Evolutionary conservation across 1,140 invertebrate species (phyloP).

Genomic region (Macrobrachium rosenbergii): DNA sequence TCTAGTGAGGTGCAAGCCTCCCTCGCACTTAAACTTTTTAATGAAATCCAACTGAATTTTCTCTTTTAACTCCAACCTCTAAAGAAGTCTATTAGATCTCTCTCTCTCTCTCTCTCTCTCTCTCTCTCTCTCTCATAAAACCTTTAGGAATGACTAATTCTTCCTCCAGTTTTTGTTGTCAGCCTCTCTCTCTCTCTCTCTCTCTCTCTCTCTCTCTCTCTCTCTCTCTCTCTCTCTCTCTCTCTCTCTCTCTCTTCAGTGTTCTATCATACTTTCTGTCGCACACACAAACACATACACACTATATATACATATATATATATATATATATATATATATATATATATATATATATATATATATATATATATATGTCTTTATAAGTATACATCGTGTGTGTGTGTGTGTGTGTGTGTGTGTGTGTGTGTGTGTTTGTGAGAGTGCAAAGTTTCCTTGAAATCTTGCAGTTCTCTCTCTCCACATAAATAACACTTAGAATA

Average conservation of each 20-base stretch:
- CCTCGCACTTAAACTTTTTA: background rate
- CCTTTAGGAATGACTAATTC: too few relatives aligned
- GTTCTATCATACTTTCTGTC: background rate
- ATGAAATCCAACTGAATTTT: background rate
- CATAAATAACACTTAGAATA: too few relatives aligned
- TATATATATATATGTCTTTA: too few relatives aligned
- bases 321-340: background rate
- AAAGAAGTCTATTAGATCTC: background rate
- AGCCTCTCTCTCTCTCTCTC: background rate
- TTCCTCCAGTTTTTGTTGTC: too few relatives aligned
- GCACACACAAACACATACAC: background rate
- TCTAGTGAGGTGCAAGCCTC: too few relatives aligned
- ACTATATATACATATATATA: background rate
- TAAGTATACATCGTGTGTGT: background rate
- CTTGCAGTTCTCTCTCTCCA: too few relatives aligned
- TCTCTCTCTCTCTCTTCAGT: background rate
- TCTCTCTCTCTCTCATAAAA: too few relatives aligned
- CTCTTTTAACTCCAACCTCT: background rate
- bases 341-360: background rate
- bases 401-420: too few relatives aligned
- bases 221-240: background rate
- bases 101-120: background rate
- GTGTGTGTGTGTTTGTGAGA: too few relatives aligned
- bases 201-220: slow-evolving; percentile 5
- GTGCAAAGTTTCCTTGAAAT: too few relatives aligned